phyloP scores from a whole-genome alignment of 2,113 vertebrate species.

The Otus sunia region DNA sequence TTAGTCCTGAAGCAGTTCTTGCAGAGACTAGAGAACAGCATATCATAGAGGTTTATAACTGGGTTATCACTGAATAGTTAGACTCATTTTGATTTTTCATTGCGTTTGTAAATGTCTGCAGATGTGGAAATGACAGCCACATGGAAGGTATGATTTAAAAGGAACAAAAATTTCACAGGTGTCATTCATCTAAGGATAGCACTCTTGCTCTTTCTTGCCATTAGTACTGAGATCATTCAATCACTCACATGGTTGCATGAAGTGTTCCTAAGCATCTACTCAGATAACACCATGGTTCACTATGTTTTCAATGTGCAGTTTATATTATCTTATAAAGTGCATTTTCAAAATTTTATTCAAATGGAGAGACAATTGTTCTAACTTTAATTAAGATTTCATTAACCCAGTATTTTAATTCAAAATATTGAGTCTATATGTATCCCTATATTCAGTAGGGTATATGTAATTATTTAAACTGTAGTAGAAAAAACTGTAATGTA shows the following conservation, averaged over 20 bases:
- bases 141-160: background rate
- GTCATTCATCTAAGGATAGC: background rate
- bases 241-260: background rate
- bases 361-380: background rate
- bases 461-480: background rate
- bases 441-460: background rate
- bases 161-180: background rate
- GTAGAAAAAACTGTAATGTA: background rate
- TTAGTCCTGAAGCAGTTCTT: background rate
- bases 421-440: background rate
- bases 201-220: background rate
- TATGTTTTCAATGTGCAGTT: background rate
- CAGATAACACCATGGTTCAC: background rate
- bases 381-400: background rate
- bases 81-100: background rate
- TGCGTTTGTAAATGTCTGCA: background rate
- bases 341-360: background rate
- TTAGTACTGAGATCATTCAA: background rate
- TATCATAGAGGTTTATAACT: background rate
- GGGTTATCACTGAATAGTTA: background rate
- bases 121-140: background rate
- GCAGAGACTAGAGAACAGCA: background rate
- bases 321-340: background rate
- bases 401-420: background rate
- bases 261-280: background rate